Percentiles rank a stretch among this genome's conserved stretches.
These are phyloP conservation scores for Drosophila emarginata DNA, from an alignment of 2,888 invertebrate species.

Conservation along the genomic window DNA sequence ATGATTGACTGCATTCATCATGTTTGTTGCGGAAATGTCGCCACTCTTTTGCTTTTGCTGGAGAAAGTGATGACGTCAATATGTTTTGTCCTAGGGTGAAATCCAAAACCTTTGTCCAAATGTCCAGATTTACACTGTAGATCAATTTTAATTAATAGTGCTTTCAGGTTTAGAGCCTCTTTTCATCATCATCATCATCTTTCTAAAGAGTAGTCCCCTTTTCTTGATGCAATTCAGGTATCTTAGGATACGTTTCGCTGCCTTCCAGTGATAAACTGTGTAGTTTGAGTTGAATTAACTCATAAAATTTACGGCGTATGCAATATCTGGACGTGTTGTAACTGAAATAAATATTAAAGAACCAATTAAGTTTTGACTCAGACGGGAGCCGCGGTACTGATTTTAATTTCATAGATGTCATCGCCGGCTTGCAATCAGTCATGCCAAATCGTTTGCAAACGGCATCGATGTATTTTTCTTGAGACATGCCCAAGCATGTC, in stretches of 20 bases:
- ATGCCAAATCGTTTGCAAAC: neutral
- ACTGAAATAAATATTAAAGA: constrained; percentile 38
- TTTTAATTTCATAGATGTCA: neutral
- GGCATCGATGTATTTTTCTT: neutral
- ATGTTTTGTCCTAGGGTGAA: too few species aligned
- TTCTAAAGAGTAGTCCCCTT: constrained; percentile 23
- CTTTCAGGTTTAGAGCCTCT: too few species aligned
- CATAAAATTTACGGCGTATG: too few species aligned
- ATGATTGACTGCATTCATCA: too few species aligned
- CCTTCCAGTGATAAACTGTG: constrained; percentile 40
- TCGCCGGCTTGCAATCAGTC: too few species aligned
- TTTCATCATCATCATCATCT: neutral
- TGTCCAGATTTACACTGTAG: neutral
- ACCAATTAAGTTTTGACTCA: constrained; percentile 41
- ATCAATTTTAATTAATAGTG: too few species aligned
- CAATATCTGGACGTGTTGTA: too few species aligned
- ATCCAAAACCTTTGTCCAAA: too few species aligned
- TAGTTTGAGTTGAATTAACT: constrained; percentile 39
- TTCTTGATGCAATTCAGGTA: constrained; percentile 36
- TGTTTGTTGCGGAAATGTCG: too few species aligned
- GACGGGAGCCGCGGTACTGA: neutral
- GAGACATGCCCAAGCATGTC: neutral
- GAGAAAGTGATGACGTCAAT: too few species aligned
- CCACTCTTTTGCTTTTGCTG: too few species aligned
- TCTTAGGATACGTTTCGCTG: constrained; percentile 40